Conservation (phyloP, 2,797 vertebrate genomes). For the Danio aesculapii region DNA sequence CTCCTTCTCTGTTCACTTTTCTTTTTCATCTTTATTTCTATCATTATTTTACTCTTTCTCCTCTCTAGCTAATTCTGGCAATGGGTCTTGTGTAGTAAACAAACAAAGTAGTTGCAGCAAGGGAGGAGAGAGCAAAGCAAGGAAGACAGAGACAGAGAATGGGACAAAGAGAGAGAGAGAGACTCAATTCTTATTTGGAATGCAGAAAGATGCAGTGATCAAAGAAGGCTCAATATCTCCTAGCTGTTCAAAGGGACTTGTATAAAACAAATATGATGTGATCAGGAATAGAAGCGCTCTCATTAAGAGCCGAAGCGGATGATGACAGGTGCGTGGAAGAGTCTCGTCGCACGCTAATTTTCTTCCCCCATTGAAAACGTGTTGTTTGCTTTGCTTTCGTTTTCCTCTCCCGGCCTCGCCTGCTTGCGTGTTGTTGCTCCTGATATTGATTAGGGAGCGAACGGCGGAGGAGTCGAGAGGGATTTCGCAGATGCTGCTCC, state of each 20-base stretch:
- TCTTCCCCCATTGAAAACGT: conserved; percentile 76
- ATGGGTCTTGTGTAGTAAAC: conserved; percentile 75
- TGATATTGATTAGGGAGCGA: conserved; percentile 84
- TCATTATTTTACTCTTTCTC: conserved; percentile 63
- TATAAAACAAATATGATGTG: conserved; percentile 94
- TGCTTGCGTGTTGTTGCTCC: conserved; percentile 72
- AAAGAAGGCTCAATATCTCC: conserved; percentile 92
- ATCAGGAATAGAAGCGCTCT: conserved; percentile 94
- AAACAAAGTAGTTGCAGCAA: conserved; percentile 80
- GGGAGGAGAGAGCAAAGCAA: conserved; percentile 67
- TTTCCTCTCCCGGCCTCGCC: conserved; percentile 55
- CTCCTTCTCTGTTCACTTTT: conserved; percentile 56
- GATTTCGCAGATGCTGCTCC: conserved; percentile 66
- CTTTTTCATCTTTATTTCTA: conserved; percentile 60
- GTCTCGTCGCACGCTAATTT: conserved; percentile 76
- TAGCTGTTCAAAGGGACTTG: conserved; percentile 96
- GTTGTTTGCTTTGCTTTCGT: conserved; percentile 76
- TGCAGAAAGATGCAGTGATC: conserved; percentile 94
- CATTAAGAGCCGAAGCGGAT: conserved; percentile 93
- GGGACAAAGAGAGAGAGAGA: conserved; percentile 57
- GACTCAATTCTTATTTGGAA: conserved; percentile 73
- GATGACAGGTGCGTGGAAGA: conserved; percentile 89
- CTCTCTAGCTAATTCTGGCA: conserved; percentile 59
- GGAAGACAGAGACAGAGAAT: conserved; percentile 42
- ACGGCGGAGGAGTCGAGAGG: conserved; percentile 76